Percentiles rank a stretch among this genome's conserved stretches.
These are phyloP conservation scores for Altica lythri DNA, from an alignment of 2,888 invertebrate genomes.

Conservation along the genomic window DNA sequence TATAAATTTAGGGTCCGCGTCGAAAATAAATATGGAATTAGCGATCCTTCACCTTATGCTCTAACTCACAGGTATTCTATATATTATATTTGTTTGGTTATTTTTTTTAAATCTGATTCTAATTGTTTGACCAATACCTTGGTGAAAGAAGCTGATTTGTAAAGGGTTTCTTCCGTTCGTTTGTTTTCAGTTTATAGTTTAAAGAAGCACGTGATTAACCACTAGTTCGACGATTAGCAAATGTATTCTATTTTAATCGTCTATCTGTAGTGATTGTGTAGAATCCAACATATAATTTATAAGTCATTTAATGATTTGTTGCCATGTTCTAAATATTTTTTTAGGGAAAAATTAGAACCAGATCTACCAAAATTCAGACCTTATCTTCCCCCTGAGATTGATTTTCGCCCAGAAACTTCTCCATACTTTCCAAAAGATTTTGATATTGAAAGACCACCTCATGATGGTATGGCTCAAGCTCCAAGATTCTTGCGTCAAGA, in stretches of 20 bases:
- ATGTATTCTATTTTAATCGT: too few relatives aligned
- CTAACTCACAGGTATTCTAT: constrained; percentile 68
- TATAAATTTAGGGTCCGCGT: constrained; percentile 95
- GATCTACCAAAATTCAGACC: constrained; percentile 80
- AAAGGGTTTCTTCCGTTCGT: too few relatives aligned
- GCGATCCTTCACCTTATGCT: constrained; percentile 93
- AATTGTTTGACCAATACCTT: too few relatives aligned
- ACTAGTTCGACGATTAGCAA: too few relatives aligned
- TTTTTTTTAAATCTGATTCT: neutral
- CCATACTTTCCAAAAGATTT: constrained; percentile 92
- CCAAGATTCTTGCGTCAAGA: constrained; percentile 88
- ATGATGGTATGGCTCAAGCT: constrained; percentile 81
- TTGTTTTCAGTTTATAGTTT: too few relatives aligned
- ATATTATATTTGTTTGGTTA: neutral
- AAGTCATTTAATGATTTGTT: too few relatives aligned
- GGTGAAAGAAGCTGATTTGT: too few relatives aligned
- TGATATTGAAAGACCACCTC: constrained; percentile 85
- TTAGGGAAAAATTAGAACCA: constrained; percentile 74
- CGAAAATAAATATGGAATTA: constrained; percentile 94
- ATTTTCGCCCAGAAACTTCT: constrained; percentile 83
- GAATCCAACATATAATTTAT: too few relatives aligned
- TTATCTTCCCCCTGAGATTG: constrained; percentile 78
- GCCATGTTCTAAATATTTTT: constrained; percentile 24
- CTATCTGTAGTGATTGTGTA: too few relatives aligned
- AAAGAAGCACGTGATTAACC: too few relatives aligned